Conservation (phyloP, 2,113 vertebrate genomes). For the Rynchops niger region DNA sequence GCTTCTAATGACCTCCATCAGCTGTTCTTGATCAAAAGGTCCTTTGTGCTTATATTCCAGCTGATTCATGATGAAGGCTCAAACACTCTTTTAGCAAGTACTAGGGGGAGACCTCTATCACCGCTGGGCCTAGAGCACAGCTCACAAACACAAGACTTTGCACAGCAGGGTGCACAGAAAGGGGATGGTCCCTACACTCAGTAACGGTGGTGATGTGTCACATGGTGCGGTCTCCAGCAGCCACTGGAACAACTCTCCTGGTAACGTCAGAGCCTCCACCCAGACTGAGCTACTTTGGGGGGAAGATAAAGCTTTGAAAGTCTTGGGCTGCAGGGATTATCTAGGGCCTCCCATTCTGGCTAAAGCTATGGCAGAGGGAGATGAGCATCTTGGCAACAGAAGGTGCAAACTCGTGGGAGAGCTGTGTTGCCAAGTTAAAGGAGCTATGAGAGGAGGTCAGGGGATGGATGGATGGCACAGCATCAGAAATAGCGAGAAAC, state of each 20-base stretch:
- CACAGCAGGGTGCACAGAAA: neutral
- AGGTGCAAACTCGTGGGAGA: neutral
- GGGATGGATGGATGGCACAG: neutral
- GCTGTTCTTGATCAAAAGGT: neutral
- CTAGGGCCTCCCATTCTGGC: neutral
- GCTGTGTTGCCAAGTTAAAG: neutral
- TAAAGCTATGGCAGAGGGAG: neutral
- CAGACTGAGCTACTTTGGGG: neutral
- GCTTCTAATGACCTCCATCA: neutral
- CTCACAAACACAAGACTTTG: neutral
- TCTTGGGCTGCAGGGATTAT: neutral
- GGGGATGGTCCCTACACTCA: neutral
- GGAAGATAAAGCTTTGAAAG: neutral
- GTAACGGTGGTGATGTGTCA: neutral
- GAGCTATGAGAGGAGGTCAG: neutral
- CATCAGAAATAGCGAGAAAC: neutral
- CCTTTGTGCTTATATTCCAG: neutral
- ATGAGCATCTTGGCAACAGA: neutral
- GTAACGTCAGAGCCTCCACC: neutral
- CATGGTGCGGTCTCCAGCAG: neutral
- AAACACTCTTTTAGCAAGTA: neutral
- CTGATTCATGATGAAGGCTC: neutral
- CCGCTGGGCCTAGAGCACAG: neutral
- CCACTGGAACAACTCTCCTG: neutral
- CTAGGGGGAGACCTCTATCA: neutral